Evolutionary conservation across 2,113 vertebrate species (phyloP), one percentile per base, ranked within the genome.

Genomic region (Murina feae): DNA sequence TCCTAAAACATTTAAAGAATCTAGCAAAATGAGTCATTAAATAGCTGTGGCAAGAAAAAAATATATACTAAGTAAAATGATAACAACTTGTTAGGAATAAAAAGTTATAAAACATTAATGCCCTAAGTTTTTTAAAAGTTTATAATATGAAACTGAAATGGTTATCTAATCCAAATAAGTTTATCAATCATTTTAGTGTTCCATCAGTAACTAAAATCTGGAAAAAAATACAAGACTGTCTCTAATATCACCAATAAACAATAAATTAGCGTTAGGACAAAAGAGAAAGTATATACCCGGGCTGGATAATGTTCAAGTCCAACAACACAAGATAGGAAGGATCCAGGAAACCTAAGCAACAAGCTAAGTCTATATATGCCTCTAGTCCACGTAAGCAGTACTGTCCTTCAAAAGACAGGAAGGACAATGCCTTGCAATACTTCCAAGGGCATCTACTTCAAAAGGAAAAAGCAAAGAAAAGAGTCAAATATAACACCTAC

Each of bases 1-100:
- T 94, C 32, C 30, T 81, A 93, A 95, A 93, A 89, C 75, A 94
- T 66, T 87, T 89, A 78, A 93, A 90, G 44, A 78, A 90, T 82
- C 80, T 85, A 92, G 49, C 32, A 93, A 96, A 94, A 93, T 93
- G 21, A 81, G 87, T 82, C 30, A 86, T 79, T 89, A 63, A 86
- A 55, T 69, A 89, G 17, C 75, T 53, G 32, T 81, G 21, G 25
- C 66, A 84, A 79, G 47, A 32, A 47, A 92, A 96, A 66, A 47
- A 81, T 78, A 89, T 32, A 76, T 4, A 63, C 39, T 68, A 55
- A 89, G 51, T 76, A 81, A 80, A 89, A 78, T 35, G 17, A 85
- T 66, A 58, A 83, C 28, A 82, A 82, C 68, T 86, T 75, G 30
- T 76, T 66, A 81, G 20, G 35, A 75, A 65, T 66, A 86, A 13